Evolutionary conservation across 2,113 vertebrate species (phyloP).

Genomic region (Oplegnathus fasciatus): DNA sequence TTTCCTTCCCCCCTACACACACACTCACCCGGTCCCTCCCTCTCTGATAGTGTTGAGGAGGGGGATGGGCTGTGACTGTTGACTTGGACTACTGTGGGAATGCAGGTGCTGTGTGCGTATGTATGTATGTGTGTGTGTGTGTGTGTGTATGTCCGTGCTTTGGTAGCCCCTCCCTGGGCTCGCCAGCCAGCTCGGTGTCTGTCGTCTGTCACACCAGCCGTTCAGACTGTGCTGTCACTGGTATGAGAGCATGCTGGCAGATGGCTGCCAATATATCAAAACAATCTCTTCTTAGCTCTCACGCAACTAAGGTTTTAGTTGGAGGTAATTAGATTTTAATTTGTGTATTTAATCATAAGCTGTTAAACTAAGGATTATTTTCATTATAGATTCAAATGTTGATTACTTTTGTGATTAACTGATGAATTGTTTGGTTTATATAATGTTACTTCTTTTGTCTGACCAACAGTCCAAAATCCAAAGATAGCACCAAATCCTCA

Average conservation of each 20-base stretch:
- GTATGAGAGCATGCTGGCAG: slow-evolving; percentile 41
- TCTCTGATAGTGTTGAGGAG: slow-evolving; percentile 52
- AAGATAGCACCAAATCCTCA: neutral
- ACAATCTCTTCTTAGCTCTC: slow-evolving; percentile 42
- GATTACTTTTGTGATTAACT: neutral
- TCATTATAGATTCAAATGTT: neutral
- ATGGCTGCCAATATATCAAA: slow-evolving; percentile 60
- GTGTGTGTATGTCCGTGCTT: slow-evolving; percentile 29
- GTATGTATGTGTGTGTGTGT: slow-evolving; percentile 39
- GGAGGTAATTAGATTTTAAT: slow-evolving; percentile 25
- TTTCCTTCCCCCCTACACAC: slow-evolving; percentile 28
- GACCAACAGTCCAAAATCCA: neutral
- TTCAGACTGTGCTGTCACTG: slow-evolving; percentile 23
- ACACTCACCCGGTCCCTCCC: slow-evolving; percentile 34
- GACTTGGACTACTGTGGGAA: slow-evolving; percentile 76
- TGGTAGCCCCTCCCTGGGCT: slow-evolving; percentile 18
- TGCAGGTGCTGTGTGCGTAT: slow-evolving; percentile 65
- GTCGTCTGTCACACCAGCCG: slow-evolving; percentile 61
- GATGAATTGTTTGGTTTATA: neutral
- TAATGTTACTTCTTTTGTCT: neutral
- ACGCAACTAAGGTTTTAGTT: slow-evolving; percentile 36
- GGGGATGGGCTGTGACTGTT: slow-evolving; percentile 54
- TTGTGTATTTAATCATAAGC: slow-evolving; percentile 9
- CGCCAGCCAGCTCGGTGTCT: slow-evolving; percentile 35
- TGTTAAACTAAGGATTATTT: slow-evolving; percentile 6